A percentile compares a stretch with the other conserved stretches of the same genome.
Conservation (phyloP, 2,888 invertebrate genomes). For the Macrostomum cliftonense region DNA sequence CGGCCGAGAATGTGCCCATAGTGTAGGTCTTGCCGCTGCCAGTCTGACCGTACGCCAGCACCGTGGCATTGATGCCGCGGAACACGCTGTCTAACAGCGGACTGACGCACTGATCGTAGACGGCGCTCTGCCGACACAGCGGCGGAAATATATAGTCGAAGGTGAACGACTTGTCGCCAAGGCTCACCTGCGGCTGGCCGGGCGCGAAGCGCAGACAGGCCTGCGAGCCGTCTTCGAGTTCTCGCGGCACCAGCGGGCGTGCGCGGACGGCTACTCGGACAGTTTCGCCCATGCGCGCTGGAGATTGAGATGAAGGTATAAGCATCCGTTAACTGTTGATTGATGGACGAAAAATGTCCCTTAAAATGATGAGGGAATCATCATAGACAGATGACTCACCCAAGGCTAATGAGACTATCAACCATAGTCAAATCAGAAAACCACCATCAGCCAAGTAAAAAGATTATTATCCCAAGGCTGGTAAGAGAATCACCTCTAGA, state of each 20-base stretch:
- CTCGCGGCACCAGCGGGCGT: slow-evolving; percentile 56
- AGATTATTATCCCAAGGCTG: no score
- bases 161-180: slow-evolving; percentile 54
- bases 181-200: slow-evolving; percentile 42
- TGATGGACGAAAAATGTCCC: no score
- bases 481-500: no score
- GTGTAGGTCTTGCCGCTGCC: slow-evolving; percentile 80
- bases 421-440: no score
- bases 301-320: no score
- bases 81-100: slow-evolving; percentile 44
- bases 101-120: slow-evolving; percentile 55
- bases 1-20: slow-evolving; percentile 49
- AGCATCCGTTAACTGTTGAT: no score
- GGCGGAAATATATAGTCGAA: slow-evolving; percentile 63
- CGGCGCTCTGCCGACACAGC: slow-evolving; percentile 49
- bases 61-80: slow-evolving; percentile 70
- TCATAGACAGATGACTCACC: no score
- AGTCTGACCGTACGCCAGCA: slow-evolving; percentile 81
- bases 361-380: no score
- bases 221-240: slow-evolving; percentile 52
- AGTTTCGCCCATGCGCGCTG: no score
- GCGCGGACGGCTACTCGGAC: slow-evolving; percentile 64
- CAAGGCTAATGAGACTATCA: no score
- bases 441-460: no score
- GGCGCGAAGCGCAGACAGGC: slow-evolving; percentile 49